A percentile compares a stretch with the other conserved stretches of the same genome.
Evolutionary conservation across 2,113 vertebrate species (phyloP).

Genomic region (Psilopsiagon aymara): DNA sequence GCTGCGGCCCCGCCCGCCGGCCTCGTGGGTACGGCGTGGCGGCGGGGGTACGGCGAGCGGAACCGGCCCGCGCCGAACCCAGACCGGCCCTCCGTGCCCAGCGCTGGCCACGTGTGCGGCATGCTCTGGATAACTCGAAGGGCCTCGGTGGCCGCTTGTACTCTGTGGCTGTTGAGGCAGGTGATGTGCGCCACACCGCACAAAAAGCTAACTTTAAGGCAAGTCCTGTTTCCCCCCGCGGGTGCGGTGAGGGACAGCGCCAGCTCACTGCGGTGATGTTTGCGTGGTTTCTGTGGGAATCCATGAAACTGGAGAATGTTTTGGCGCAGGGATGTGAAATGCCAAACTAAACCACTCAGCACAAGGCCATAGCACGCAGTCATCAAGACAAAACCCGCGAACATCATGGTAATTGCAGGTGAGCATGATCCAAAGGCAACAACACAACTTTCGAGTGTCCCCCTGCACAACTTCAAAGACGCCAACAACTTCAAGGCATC

Average conservation of each 20-base stretch:
- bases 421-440: not conserved
- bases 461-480: not conserved
- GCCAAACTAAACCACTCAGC: not conserved
- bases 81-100: not conserved
- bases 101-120: not conserved
- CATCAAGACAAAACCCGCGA: not conserved
- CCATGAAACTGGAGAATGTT: not conserved
- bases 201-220: not conserved
- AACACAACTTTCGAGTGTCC: accelerated
- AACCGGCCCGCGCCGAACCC: not conserved
- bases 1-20: no score
- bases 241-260: not conserved
- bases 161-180: not conserved
- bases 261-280: not conserved
- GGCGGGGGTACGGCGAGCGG: no score
- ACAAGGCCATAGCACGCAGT: not conserved
- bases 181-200: not conserved
- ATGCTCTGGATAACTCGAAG: not conserved
- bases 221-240: not conserved
- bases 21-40: no score
- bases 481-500: not conserved
- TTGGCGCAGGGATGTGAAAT: not conserved
- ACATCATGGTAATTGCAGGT: not conserved
- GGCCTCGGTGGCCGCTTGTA: not conserved
- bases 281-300: not conserved